Evolutionary conservation across 2,797 vertebrate genomes (phyloP), one percentile per base, ranked within the genome.

Genomic region (Craterocephalus amniculus): DNA sequence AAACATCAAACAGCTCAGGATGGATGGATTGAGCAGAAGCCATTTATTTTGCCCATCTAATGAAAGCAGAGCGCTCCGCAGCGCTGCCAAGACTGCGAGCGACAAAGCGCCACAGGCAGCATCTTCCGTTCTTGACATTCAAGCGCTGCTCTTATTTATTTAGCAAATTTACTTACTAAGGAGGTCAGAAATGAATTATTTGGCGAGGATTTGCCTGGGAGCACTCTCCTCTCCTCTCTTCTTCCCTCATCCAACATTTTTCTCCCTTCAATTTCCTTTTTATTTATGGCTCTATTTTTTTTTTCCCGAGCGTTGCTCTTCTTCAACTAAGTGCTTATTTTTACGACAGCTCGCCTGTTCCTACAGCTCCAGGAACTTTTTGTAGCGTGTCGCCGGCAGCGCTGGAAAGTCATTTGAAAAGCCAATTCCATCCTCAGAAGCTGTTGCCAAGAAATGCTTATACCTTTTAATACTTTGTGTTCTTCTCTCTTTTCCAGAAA

Each of bases 101-200:
- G 85, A 88, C 91, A 89, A 91, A 89, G 88, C 81, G 86, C 90
- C 87, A 88, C 85, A 81, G 91, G 91, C 90, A 87, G 85, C 88
- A 91, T 90, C 83, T 79, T 71, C 79, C 90, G 81, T 91, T 91
- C 90, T 90, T 92, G 90, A 93, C 93, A 93, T 93, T 93, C 92
- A 93, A 93, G 91, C 83, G 74, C 89, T 85, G 87, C 90, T 93
- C 92, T 93, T 94, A 94, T 94, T 95, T 94, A 94, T 94, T 94
- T 94, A 94, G 93, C 80, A 94, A 94, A 94, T 94, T 92, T 94
- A 93, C 90, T 94, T 93, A 94, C 92, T 94, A 93, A 94, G 93
- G 91, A 94, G 93, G 93, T 93, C 92, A 94, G 91, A 94, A 94
- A 93, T 93, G 90, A 94, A 94, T 94, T 93, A 93, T 93, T 94